Evolutionary conservation across 30 jellyfish, hydroid and myxozoan species (phyloP).

Genomic region (Rhopilema esculentum): DNA sequence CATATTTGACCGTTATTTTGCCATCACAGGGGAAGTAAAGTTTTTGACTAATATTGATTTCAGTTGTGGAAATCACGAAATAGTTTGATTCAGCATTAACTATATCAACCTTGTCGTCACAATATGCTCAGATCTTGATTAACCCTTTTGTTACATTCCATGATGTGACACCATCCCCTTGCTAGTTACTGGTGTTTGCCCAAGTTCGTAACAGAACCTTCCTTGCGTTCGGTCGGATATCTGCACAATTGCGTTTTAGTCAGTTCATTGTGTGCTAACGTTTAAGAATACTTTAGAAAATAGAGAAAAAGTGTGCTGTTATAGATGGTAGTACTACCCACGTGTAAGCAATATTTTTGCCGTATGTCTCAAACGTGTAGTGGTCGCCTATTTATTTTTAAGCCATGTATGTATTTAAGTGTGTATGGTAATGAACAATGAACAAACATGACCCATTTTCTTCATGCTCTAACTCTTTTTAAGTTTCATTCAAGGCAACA

Average conservation of each 20-base stretch:
- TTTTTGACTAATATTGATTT: background rate
- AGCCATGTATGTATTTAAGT: conserved; percentile 70
- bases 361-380: conserved; percentile 26
- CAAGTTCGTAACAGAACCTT: background rate
- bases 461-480: background rate
- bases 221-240: conserved; percentile 38
- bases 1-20: background rate
- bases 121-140: background rate
- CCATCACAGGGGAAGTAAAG: background rate
- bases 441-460: background rate
- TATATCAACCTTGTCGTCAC: no score
- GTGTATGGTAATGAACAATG: conserved; percentile 47
- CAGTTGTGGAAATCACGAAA: background rate
- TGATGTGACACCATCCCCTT: background rate
- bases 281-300: conserved; percentile 4
- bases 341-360: conserved; percentile 15
- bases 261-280: conserved; percentile 39
- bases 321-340: conserved; percentile 9
- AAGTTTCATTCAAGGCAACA: no score
- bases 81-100: no score
- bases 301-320: conserved; percentile 17
- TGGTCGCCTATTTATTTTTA: conserved; percentile 71
- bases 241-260: conserved; percentile 48
- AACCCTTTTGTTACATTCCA: background rate
- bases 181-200: background rate